These are phyloP conservation scores for Rhogogaster chlorosoma DNA, from an alignment of 2,888 invertebrate species.

Conservation along the genomic window DNA sequence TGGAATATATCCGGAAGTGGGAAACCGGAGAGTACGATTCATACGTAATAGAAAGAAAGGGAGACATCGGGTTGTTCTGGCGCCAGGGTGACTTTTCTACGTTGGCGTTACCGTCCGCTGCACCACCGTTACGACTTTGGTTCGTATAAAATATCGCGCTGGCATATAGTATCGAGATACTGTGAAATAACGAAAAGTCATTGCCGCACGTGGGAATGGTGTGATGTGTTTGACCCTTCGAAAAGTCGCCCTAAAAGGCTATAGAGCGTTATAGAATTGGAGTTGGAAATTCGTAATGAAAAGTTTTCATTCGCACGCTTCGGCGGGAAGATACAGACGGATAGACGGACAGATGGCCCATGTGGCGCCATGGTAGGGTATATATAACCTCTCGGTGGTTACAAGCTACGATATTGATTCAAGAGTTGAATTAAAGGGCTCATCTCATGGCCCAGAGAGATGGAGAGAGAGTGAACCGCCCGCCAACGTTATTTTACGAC, in stretches of 20 bases:
- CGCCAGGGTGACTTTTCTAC: constrained; percentile 31
- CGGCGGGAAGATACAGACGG: constrained; percentile 16
- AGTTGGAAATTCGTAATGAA: background rate
- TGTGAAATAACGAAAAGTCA: background rate
- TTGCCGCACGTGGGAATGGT: too few species aligned
- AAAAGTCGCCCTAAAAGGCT: background rate
- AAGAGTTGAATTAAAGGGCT: constrained; percentile 43
- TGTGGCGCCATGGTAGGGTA: constrained; percentile 40
- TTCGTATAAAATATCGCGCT: background rate
- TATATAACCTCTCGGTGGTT: constrained; percentile 17
- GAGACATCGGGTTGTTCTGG: constrained; percentile 1
- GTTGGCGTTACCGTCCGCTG: background rate
- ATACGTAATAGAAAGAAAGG: background rate
- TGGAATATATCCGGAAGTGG: background rate
- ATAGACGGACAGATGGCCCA: constrained; percentile 45
- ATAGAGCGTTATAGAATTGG: background rate
- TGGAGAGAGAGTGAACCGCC: background rate
- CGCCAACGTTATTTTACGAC: constrained; percentile 20
- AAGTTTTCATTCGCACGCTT: constrained; percentile 6
- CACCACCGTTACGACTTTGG: background rate
- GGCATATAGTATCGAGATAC: background rate
- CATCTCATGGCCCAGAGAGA: constrained; percentile 3
- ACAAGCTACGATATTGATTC: constrained; percentile 44
- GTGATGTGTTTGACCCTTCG: too few species aligned
- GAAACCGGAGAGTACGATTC: background rate